Evolutionary conservation across 2,797 vertebrate genomes (phyloP), one percentile per base, ranked within the genome.

Genomic region (Rallus crepitans): DNA sequence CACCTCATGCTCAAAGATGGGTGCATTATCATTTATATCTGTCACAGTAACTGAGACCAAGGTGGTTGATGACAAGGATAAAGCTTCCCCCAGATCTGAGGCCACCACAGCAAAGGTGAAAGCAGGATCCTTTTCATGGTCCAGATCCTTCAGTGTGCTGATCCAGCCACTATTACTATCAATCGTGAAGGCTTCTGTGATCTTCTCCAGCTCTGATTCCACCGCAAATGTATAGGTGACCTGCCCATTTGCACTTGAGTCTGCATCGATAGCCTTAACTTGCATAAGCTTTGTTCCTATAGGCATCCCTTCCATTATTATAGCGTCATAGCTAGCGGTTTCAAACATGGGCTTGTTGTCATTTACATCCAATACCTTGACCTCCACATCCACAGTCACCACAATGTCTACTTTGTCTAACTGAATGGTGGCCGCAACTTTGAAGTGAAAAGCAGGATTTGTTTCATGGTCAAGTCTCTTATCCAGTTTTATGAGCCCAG

Each of bases 311-410:
- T 99, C 99, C 98, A 99, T 99, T 83, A 99, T 96, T 27, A 99
- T 97, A 19, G 99, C 98, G 55, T 99, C 99, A 19, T 99, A 99
- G 65, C 93, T 98, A 55, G 97, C 96, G 1, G 99, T 96, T 82
- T 99, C 99, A 98, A 99, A 99, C 19, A 97, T 89, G n/a, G 99
- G 99, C 76, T 98, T 99, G 97, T 99, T 99, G 97, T 99, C 99
- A 87, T 99, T 99, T 35, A 99, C 68, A 96, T 99, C 99, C 86
- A 99, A 96, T 27, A 99, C 98, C 96, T 98, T 99, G 76, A 99
- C 94, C 70, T 99, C 99, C 31, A 99, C 98, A 79, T 99, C 99
- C 60, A 99, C 98, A 2, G 98, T 98, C 64, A 98, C 97, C 66
- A 99, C 98, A 28, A 99, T 96, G 35, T 99, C 99, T 57, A 99